Evolutionary conservation across 2,888 invertebrate genomes (phyloP), one percentile per base, ranked within the genome.

Genomic region (Cataglyphis rosenhaueri): DNA sequence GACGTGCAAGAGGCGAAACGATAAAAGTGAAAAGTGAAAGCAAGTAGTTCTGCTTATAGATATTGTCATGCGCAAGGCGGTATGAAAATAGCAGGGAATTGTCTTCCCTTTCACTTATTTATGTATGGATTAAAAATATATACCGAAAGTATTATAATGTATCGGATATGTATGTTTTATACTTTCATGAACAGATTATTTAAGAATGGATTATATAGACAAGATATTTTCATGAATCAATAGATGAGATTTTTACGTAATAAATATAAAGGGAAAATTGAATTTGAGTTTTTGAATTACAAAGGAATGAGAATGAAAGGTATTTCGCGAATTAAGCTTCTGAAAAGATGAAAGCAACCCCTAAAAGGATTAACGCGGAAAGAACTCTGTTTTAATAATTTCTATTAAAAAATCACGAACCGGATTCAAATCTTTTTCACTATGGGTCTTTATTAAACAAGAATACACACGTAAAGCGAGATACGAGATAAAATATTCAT

Each of bases 21-120:
- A 89, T 59, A 86, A 86, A 86, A 89, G 86, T 86, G 86, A 88
- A 86, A 87, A 75, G 84, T 84, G 82, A 86, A 87, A 86, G 84
- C 73, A 66, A 75, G 64, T 61, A 70, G 65, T 29, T 44, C 38
- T 25, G 73, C 73, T 59, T 79, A 73, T 79, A 79, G 74, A 73
- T 71, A 79, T 79, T 79, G 78, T 79, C 73, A 79, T 59, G 59
- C 78, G 59, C 21, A 18, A 79, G 78, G n/a, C 73, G 44, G 35
- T 78, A 70, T 70, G 70, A 78, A 59, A 78, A 78, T 57, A 78
- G 41, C 44, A 5, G 59, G 10, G 59, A 73, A 73, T 73, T 59
- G 41, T 59, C 71, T 44, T 71, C 10, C 73, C 78, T 79, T 79
- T 79, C 78, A 73, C 59, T 35, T 52, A n/a, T 48, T 75, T 71